Evolutionary conservation across 1,140 invertebrate genomes (phyloP), one percentile per base, ranked within the genome.

Genomic region (Diploscapter pachys): DNA sequence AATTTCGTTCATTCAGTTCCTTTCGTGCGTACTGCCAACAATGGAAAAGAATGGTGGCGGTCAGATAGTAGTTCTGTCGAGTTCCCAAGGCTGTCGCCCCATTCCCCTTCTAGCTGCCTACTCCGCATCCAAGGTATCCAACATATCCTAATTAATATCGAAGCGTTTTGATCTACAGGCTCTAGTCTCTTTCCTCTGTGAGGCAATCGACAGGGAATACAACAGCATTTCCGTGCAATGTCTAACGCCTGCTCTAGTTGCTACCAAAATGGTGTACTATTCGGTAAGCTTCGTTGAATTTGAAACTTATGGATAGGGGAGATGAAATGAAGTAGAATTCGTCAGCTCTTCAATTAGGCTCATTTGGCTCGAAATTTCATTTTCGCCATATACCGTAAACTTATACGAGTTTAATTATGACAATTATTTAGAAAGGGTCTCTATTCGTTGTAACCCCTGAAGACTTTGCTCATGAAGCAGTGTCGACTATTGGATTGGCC

Each of bases 221-320:
- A 74, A 79, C 48, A 77, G 78, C 6, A 83, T 83, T 67, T 53
- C 61, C 50, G 83, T 85, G 3, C 82, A 83, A 73, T 83, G 81
- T 75, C 71, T 83, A 48, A 84, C 78, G 3, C 82, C 82, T 54
- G 82, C 82, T 48, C 69, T 83, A 53, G 79, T 83, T 49, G 82
- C 82, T 50, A 83, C 82, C 0, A 83, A 83, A 71, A 83, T 83
- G 82, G 83, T 82, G 54, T 83, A 85, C 62, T 83, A 83, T 52
- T 73, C 78, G 65, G 81, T 84, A 72, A 73, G 71, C 52, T 8
- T 5, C 3, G 31, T 31, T 31, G 31, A 31, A 31, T 31, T 31
- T 31, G 31, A 31, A 48, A 67, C 31, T 31, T 31, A 31, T 31
- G 31, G 31, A 31, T 31, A 31, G 31, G 31, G 31, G 31, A 31